Evolutionary conservation across 1,140 invertebrate species (phyloP), one percentile per base, ranked within the genome.

Genomic region (Agrilus planipennis): DNA sequence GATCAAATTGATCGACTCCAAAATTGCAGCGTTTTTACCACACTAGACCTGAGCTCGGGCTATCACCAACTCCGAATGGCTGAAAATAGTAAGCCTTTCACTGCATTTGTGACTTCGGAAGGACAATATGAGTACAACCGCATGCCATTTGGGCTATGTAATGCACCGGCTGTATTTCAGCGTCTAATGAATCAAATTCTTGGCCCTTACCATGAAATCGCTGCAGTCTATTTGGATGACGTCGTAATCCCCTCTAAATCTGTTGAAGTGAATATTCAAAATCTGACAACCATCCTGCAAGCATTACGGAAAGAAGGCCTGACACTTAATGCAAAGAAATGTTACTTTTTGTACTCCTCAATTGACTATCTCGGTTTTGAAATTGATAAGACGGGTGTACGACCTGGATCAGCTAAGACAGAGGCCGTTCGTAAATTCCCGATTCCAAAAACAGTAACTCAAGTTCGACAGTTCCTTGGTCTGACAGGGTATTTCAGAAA

Each of bases 401-500:
- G n/a, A n/a, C n/a, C n/a, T 27, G n/a, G 7, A 27, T 27, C 45
- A 59, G 23, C 38, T 60, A 35, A 20, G 11, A 9, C 9, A 35
- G 19, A 9, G 14, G 17, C 34, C 14, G 14, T 35, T 14, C 5
- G 14, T 9, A 35, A 35, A 9, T 18, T 17, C 14, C 15, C 15
- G 20, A 18, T 35, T 9, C 34, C 34, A 7, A 9, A 19, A 7
- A 35, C 34, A 9, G 4, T 18, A 19, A 19, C 11, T 4, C 10
- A 35, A 35, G 20, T 35, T 1, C 38, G 54, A 21, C 51, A 57
- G 15, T 55, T 63, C 19, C 34, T 59, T 4, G 57, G 58, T 0
- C 25, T 64, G 0, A 57, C 54, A 0, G 50, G 59, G 20, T 64
- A 58, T 42, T 64, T 64, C 29, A 29, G 58, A 1, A 45, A 45